These are phyloP conservation scores for Heliconius eleuchia DNA, from an alignment of 1,140 invertebrate species.

Conservation along the genomic window DNA sequence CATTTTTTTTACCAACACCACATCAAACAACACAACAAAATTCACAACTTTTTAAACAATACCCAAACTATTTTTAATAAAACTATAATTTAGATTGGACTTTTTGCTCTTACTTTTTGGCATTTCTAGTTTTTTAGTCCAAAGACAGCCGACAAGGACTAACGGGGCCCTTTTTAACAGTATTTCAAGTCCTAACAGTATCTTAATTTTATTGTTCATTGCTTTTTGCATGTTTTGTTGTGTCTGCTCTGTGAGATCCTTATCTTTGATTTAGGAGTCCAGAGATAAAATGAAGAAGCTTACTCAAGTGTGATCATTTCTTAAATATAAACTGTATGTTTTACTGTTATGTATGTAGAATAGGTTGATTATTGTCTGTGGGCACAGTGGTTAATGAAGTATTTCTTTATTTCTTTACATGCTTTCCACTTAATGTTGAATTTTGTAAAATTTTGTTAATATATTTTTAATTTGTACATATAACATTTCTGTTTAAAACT, in stretches of 20 bases:
- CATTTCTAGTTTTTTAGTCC: slow-evolving; percentile 27
- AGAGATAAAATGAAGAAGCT: slow-evolving; percentile 39
- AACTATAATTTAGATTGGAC: slow-evolving; percentile 28
- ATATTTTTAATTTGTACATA: too few species aligned
- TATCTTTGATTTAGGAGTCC: slow-evolving; percentile 67
- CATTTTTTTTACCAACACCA: neutral
- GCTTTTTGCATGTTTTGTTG: slow-evolving; percentile 58
- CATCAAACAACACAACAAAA: neutral
- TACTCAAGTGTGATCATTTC: slow-evolving; percentile 14
- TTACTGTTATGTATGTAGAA: neutral
- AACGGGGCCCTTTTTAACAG: slow-evolving; percentile 61
- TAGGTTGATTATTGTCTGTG: neutral
- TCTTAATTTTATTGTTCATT: slow-evolving; percentile 66
- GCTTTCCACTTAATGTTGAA: too few species aligned
- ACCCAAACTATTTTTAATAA: slow-evolving; percentile 29
- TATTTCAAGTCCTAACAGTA: slow-evolving; percentile 53
- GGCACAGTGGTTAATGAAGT: neutral
- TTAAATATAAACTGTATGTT: neutral
- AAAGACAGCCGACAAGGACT: slow-evolving; percentile 38
- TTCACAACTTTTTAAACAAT: slow-evolving; percentile 19
- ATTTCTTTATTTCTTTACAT: too few species aligned
- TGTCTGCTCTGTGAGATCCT: slow-evolving; percentile 61
- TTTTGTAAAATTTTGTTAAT: too few species aligned
- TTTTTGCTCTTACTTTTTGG: slow-evolving; percentile 16
- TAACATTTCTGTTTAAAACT: too few species aligned